phyloP scores from a whole-genome alignment of 2,113 vertebrate genomes.

The Suncus etruscus region DNA sequence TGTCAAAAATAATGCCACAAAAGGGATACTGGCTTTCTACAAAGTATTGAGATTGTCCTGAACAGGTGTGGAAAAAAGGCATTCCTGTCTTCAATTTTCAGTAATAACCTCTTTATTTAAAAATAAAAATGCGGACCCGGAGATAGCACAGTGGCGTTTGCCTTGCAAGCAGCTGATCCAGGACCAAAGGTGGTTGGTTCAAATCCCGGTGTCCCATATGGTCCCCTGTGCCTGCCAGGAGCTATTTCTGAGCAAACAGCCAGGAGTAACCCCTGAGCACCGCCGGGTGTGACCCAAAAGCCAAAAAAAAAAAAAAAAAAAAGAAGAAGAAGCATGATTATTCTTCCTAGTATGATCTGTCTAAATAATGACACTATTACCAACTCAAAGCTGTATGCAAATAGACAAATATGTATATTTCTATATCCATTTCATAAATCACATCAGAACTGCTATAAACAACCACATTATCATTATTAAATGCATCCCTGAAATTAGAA shows the following conservation, averaged over 20 bases:
- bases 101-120: neutral
- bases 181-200: too few species aligned
- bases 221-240: too few species aligned
- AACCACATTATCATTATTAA: neutral
- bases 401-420: neutral
- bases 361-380: neutral
- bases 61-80: neutral
- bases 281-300: too few species aligned
- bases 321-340: too few species aligned
- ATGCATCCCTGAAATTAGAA: conserved; percentile 48
- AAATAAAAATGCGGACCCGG: conserved; percentile 58
- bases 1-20: neutral
- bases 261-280: too few species aligned
- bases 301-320: too few species aligned
- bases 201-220: too few species aligned
- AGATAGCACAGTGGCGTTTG: too few species aligned
- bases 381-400: neutral
- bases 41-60: neutral
- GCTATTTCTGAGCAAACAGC: too few species aligned
- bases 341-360: neutral
- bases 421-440: neutral
- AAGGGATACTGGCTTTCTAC: neutral
- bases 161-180: too few species aligned
- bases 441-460: neutral
- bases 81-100: neutral